phyloP scores from a whole-genome alignment of 1,140 invertebrate species.

The Hycleus phaleratus region DNA sequence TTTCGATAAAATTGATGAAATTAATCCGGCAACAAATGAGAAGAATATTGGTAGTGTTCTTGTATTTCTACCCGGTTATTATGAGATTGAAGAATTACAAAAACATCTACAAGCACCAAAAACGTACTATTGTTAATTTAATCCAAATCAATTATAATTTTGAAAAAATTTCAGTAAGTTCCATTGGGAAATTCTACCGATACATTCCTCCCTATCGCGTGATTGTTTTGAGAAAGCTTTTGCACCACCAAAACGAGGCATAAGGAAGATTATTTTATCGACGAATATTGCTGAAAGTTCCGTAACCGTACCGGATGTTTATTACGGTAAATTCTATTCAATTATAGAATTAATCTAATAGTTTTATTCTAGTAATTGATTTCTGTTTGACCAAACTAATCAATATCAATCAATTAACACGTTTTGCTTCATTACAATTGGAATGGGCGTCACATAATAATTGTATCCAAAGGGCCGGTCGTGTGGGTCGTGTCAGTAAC shows the following conservation, averaged over 20 bases:
- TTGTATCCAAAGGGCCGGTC: constrained; percentile 82
- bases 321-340: constrained; percentile 56
- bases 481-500: constrained; percentile 77
- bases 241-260: constrained; percentile 43
- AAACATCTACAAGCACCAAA: constrained; percentile 25
- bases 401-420: constrained; percentile 62
- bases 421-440: constrained; percentile 71
- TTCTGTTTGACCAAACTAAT: constrained; percentile 88
- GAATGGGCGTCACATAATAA: constrained; percentile 85
- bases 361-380: constrained; percentile 71
- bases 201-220: constrained; percentile 64
- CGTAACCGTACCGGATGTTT: constrained; percentile 88
- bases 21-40: constrained; percentile 38
- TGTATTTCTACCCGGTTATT: constrained; percentile 80
- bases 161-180: neutral
- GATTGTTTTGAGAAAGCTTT: constrained; percentile 69
- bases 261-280: constrained; percentile 82
- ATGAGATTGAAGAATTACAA: constrained; percentile 67
- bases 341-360: neutral
- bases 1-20: constrained; percentile 62
- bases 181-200: constrained; percentile 48
- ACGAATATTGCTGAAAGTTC: constrained; percentile 98
- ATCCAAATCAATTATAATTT: neutral
- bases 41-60: constrained; percentile 56
- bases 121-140: constrained; percentile 9